A percentile compares a stretch with the other conserved stretches of the same genome.
phyloP scores from a whole-genome alignment of 2,797 vertebrate species.

The Oryzias dopingdopingensis region DNA sequence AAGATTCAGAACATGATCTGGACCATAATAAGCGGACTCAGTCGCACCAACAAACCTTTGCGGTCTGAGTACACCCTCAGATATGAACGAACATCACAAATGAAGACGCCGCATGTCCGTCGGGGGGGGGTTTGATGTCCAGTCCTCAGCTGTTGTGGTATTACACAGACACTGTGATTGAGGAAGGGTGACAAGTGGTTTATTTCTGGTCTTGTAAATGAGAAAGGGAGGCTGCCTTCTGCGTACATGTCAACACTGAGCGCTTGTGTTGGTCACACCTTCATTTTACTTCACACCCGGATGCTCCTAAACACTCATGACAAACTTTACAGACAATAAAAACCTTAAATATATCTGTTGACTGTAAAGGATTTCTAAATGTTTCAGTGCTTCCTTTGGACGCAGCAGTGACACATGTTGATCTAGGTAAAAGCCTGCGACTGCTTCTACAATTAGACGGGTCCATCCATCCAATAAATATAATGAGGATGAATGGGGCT shows the following conservation, averaged over 20 bases:
- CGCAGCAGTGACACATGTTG: slow-evolving; percentile 38
- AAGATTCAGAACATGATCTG: no score
- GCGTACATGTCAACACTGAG: slow-evolving; percentile 68
- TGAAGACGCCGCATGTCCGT: slow-evolving; percentile 25
- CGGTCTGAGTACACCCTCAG: slow-evolving; percentile 14
- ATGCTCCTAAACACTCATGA: no score
- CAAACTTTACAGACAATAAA: no score
- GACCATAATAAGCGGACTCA: no score
- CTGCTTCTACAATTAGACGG: slow-evolving; percentile 62
- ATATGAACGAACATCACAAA: slow-evolving; percentile 54
- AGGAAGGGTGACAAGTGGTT: slow-evolving; percentile 39
- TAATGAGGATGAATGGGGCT: slow-evolving; percentile 78
- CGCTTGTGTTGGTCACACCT: slow-evolving; percentile 38
- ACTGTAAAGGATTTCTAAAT: background rate
- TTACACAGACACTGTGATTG: slow-evolving; percentile 15
- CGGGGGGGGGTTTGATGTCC: background rate
- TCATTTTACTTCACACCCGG: slow-evolving; percentile 27
- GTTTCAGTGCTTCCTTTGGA: slow-evolving; percentile 6
- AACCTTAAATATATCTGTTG: no score
- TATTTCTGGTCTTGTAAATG: slow-evolving; percentile 47
- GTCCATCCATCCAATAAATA: slow-evolving; percentile 76
- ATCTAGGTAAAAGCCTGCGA: slow-evolving; percentile 29
- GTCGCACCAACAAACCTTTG: no score
- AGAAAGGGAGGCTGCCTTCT: slow-evolving; percentile 51
- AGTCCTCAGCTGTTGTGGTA: background rate